Percentiles rank a stretch among this genome's conserved stretches.
Conservation (phyloP, 2,113 vertebrate genomes). For the Chiloscyllium plagiosum region DNA sequence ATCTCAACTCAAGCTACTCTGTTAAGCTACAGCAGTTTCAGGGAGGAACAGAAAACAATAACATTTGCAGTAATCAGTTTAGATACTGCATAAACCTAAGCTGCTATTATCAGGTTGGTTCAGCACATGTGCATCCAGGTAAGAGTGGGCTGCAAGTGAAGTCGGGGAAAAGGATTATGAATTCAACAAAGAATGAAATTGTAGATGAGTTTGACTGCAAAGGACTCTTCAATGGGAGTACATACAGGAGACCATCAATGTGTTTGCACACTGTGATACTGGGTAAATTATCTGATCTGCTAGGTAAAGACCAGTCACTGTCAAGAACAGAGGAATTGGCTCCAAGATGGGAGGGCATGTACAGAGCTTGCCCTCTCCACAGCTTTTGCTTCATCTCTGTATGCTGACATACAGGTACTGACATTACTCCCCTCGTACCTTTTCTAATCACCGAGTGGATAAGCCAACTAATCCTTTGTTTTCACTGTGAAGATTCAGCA, state of each 20-base stretch:
- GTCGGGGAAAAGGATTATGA: not conserved
- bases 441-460: no score
- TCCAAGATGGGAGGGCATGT: not conserved
- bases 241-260: not conserved
- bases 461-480: no score
- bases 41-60: not conserved
- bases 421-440: not conserved
- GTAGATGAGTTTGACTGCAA: not conserved
- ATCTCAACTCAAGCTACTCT: not conserved
- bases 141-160: not conserved
- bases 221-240: not conserved
- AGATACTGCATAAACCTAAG: not conserved
- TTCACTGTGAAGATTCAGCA: no score
- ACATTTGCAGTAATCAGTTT: not conserved
- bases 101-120: not conserved
- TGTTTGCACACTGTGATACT: not conserved
- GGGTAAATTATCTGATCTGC: not conserved
- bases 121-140: not conserved
- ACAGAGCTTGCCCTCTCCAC: not conserved
- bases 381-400: not conserved
- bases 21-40: not conserved
- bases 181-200: not conserved
- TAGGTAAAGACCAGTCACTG: not conserved
- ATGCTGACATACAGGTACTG: not conserved
- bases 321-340: not conserved